Base-by-base conservation (phyloP, 1,140 invertebrate genomes). In the Galendromus occidentalis region DNA sequence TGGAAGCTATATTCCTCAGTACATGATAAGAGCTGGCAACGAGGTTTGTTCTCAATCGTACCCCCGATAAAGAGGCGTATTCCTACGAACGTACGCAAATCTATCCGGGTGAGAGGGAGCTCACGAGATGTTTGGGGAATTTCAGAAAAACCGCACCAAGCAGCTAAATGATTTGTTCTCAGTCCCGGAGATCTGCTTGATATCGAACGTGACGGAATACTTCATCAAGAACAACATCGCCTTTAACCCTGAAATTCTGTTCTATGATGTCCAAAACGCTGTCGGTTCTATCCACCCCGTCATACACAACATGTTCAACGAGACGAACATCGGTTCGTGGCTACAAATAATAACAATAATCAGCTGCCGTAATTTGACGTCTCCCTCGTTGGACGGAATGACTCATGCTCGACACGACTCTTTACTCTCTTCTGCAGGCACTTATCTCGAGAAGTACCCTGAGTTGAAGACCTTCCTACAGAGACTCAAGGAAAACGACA, bases 161-260 rank as follows among this genome's bases (percentile, higher is more conserved):
- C 92, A 97, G 74, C 76, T 96, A 67, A 90, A 92, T 18, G 93
- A 97, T 79, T 75, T 97, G n/a, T 98, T 98, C 76, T 93, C 91
- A 1, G 85, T 96, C 42, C 93, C 93, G 18, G 92, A 96, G 82
- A 94, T 96, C 83, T 84, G 86, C 69, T 77, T 97, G 29, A 75
- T 97, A 2, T 90, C 90, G 69, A 91, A 93, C 78, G 86, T 95
- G 0, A 86, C 90, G 5, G 88, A 96, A 76, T 93, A 87, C 79
- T 95, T 96, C 74, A 82, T 87, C 65, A 80, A 82, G 44, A 87
- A 93, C 74, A 84, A 86, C 68, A 91, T 96, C 67, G 85, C 89
- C 71, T 98, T 90, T 76, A 87, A 93, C 77, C 91, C 93, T 0
- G 89, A 94, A 77, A 94, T 93, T 73, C 80, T 97, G 7, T 96